These are phyloP conservation scores for Drosophila pectinifera DNA, from an alignment of 1,140 invertebrate species.

Conservation along the genomic window DNA sequence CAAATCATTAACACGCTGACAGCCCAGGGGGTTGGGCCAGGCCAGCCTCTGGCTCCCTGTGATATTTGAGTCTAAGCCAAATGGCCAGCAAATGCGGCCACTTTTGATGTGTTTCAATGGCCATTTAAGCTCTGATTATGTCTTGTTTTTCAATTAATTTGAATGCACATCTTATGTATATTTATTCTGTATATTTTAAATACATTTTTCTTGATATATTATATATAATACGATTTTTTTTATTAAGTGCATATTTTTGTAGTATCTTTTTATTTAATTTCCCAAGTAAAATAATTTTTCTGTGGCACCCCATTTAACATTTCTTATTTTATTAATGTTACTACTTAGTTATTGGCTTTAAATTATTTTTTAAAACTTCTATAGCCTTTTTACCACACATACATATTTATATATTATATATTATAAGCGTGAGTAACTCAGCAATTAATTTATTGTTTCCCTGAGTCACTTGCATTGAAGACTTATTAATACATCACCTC, in stretches of 20 bases:
- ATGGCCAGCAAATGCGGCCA: neutral
- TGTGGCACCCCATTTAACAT: too few relatives aligned
- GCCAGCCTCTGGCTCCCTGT: slow-evolving; percentile 6
- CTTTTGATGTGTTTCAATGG: neutral
- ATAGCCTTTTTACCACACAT: neutral
- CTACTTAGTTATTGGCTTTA: too few relatives aligned
- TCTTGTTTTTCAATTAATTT: neutral
- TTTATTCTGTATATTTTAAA: neutral
- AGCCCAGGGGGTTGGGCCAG: slow-evolving; percentile 3
- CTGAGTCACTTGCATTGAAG: neutral
- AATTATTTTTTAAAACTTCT: neutral
- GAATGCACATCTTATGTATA: too few relatives aligned
- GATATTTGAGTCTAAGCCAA: slow-evolving; percentile 22
- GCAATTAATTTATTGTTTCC: slow-evolving; percentile 9
- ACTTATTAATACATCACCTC: neutral
- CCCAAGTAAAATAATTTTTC: too few relatives aligned
- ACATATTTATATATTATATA: too few relatives aligned
- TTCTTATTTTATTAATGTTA: too few relatives aligned
- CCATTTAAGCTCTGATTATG: neutral
- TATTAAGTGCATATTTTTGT: too few relatives aligned
- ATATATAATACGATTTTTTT: too few relatives aligned
- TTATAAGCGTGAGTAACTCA: neutral
- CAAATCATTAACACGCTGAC: slow-evolving; percentile 45
- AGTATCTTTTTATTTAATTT: too few relatives aligned
- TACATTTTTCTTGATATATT: neutral